These are phyloP conservation scores for Drosophila peninsularis DNA, from an alignment of 2,888 invertebrate genomes.

Conservation along the genomic window DNA sequence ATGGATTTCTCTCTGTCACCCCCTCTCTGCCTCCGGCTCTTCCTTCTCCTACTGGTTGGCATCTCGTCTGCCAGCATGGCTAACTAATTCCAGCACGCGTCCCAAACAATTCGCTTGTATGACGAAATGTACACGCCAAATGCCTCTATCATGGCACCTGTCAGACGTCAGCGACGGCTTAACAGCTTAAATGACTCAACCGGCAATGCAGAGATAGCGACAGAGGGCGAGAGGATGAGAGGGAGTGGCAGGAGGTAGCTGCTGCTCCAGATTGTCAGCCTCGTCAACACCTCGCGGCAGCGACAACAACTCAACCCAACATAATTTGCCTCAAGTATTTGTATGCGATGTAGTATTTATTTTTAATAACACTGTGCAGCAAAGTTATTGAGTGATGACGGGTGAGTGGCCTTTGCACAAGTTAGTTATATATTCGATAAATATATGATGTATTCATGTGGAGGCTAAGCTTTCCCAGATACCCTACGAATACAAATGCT, in stretches of 20 bases:
- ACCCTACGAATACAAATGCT: no score
- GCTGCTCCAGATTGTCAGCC: slow-evolving; percentile 64
- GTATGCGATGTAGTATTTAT: slow-evolving; percentile 58
- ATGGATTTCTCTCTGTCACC: slow-evolving; percentile 9
- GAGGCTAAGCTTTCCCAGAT: no score
- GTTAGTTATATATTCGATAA: background rate
- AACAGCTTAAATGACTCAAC: slow-evolving; percentile 64
- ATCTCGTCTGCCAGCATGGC: slow-evolving; percentile 24
- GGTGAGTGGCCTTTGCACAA: background rate
- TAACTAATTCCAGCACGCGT: slow-evolving; percentile 70
- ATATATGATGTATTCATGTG: background rate
- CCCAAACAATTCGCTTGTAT: slow-evolving; percentile 42
- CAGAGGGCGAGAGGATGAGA: background rate
- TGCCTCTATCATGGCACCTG: slow-evolving; percentile 63
- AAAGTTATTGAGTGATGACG: background rate
- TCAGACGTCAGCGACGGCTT: slow-evolving; percentile 68
- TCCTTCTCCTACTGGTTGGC: slow-evolving; percentile 4
- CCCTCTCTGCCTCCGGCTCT: background rate
- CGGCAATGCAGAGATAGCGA: background rate
- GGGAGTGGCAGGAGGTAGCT: slow-evolving; percentile 1
- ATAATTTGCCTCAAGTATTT: slow-evolving; percentile 66
- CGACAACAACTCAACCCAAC: slow-evolving; percentile 51
- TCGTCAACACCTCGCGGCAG: slow-evolving; percentile 58
- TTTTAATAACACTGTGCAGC: slow-evolving; percentile 57
- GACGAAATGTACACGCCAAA: slow-evolving; percentile 59